Evolutionary conservation across 2,113 vertebrate species (phyloP).

Genomic region (Piliocolobus tephrosceles): DNA sequence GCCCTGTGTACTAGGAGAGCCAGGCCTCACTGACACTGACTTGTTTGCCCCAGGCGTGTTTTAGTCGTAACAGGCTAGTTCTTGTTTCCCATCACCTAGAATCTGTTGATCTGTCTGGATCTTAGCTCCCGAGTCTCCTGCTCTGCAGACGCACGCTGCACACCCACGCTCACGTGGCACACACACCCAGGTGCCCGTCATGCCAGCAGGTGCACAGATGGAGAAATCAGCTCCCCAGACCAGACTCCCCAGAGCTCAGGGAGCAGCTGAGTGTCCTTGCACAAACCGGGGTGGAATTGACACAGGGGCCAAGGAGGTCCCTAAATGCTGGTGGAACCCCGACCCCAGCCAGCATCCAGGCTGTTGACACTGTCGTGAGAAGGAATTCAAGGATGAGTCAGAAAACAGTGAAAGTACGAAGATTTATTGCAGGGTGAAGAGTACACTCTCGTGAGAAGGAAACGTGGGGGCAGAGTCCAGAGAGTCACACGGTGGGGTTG

Average conservation of each 20-base stretch:
- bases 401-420: no score
- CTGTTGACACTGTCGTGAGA: no score
- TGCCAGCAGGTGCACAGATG: conserved; percentile 62
- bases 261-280: conserved; percentile 73
- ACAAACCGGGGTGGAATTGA: conserved; percentile 76
- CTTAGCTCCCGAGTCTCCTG: conserved; percentile 35
- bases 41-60: background rate
- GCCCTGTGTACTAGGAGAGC: background rate
- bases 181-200: conserved; percentile 60
- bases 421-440: no score
- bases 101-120: conserved; percentile 48
- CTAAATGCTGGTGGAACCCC: no score
- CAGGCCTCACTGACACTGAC: background rate
- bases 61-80: conserved; percentile 4
- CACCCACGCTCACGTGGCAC: background rate
- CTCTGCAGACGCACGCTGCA: background rate
- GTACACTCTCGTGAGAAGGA: no score
- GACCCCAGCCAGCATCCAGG: no score
- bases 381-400: no score
- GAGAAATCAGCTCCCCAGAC: conserved; percentile 73
- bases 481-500: no score
- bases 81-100: background rate
- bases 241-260: conserved; percentile 66
- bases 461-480: no score
- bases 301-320: no score